Evolutionary conservation across 2,888 invertebrate genomes (phyloP), one percentile per base, ranked within the genome.

Genomic region (Catocala fraxini): DNA sequence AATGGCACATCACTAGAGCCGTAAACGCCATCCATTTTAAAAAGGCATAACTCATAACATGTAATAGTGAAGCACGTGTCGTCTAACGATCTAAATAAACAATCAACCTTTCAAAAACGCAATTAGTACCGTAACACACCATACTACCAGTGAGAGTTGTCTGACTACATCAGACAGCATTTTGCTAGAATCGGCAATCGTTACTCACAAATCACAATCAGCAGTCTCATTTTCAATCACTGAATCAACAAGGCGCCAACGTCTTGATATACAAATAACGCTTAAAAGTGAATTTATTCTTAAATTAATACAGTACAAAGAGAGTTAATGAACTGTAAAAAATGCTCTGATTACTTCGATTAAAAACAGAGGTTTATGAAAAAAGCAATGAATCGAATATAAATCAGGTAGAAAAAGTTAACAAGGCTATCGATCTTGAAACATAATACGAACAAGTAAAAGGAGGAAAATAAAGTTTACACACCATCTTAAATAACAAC

Each of bases 381-480:
- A 68, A 70, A 73, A 34, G 25, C 59, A 42, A 62, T 46, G 45
- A 58, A 60, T 57, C 47, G 49, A 66, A 60, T 57, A 54, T 49
- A 54, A 74, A 63, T 63, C 12, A 52, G 60, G 46, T 33, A 45
- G 45, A 71, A 60, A 58, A 63, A 58, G 63, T 67, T 56, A 80
- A 71, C 75, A 75, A 70, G 65, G 73, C 56, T 61, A 70, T 61
- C 58, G 64, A 51, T 70, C 56, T 70, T 69, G 65, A 48, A 64
- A 78, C 59, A 71, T 52, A 74, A 63, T 61, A 67, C 71, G 69
- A 58, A 65, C 56, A 70, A 75, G 69, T 71, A 67, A 75, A 73
- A 74, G 73, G 70, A 72, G 77, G 72, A 82, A 80, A 80, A 74
- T 60, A 63, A 69, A 75, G 64, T 51, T 52, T 35, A 63, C 35